Conservation (phyloP, 2,797 vertebrate species). For the Linurgus olivaceus region DNA sequence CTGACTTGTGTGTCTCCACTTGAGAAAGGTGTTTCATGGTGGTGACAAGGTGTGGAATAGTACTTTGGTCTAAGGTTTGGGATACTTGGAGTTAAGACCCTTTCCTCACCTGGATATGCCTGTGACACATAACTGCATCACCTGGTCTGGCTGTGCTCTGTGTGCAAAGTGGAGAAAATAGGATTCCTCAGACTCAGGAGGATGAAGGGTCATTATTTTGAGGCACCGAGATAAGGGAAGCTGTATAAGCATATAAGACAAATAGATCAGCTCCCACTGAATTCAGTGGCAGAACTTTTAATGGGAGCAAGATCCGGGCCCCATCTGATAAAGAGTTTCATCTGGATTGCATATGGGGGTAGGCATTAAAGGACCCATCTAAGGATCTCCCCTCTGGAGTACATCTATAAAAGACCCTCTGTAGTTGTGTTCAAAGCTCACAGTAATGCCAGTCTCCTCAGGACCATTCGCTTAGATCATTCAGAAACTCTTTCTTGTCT, state of each 20-base stretch:
- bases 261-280: not conserved
- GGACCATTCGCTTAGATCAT: conserved; percentile 65
- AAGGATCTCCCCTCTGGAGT: conserved; percentile 64
- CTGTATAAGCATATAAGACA: not conserved
- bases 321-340: conserved; percentile 61
- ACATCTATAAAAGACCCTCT: conserved; percentile 59
- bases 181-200: not conserved
- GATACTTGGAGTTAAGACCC: not conserved
- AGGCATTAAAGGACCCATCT: conserved; percentile 68
- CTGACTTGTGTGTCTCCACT: not conserved
- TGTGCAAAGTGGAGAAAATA: not conserved
- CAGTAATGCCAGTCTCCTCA: conserved; percentile 56
- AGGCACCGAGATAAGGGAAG: not conserved
- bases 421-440: conserved; percentile 65
- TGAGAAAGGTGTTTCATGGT: not conserved
- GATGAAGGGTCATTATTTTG: not conserved
- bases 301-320: conserved; percentile 42
- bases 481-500: conserved; percentile 61
- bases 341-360: conserved; percentile 64
- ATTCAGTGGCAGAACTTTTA: conserved; percentile 52
- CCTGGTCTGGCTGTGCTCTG: not conserved
- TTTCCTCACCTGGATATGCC: not conserved
- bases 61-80: not conserved
- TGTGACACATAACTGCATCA: accelerated
- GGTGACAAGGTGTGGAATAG: not conserved